Base-by-base conservation (phyloP, 2,797 vertebrate species). In the Pseudochromis fuscus region DNA sequence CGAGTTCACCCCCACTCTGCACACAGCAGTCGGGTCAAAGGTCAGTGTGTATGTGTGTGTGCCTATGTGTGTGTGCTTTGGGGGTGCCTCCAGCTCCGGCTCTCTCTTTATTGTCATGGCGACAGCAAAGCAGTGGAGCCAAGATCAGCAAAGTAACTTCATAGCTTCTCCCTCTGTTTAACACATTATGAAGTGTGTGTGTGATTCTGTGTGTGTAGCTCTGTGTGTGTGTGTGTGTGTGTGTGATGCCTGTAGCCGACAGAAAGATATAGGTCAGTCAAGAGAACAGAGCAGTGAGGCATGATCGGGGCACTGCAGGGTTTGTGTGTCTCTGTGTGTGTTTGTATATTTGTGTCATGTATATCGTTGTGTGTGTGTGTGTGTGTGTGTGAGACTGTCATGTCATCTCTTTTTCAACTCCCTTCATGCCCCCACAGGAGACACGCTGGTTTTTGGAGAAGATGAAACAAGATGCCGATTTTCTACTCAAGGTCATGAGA, bases 261-360 rank as follows among this genome's bases (percentile, higher is more conserved):
- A 84, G 52, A 75, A 44, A 82, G 60, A 92, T 88, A 67, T 92
- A 89, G 90, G 88, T 91, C 90, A 92, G 67, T 72, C 56, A 71
- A 77, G 65, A 86, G 55, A 84, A 77, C 69, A 46, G 68, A 10
- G 38, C 69, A 79, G 67, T 33, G 79, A 83, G 61, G 64, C 65
- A 27, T 71, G 65, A 64, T 48, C 5, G 4, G 33, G 35, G n/a
- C 42, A 9, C 62, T 35, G 37, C 46, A 60, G 69, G 48, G 48
- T 76, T 60, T 72, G 81, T 69, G 67, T 78, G n/a, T n/a, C n/a
- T n/a, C n/a, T n/a, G n/a, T 5, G 45, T 67, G 24, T 70, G 45
- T 40, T 16, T 71, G 10, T 42, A 27, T 35, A n/a, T 48, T n/a
- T 5, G 18, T 25, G 24, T 59, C 11, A 42, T 48, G 12, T 56